Percentiles rank a stretch among this genome's conserved stretches.
Conservation (phyloP, 37 sponge, comb jelly and placozoan genomes). For the Amphimedon queenslandica region DNA sequence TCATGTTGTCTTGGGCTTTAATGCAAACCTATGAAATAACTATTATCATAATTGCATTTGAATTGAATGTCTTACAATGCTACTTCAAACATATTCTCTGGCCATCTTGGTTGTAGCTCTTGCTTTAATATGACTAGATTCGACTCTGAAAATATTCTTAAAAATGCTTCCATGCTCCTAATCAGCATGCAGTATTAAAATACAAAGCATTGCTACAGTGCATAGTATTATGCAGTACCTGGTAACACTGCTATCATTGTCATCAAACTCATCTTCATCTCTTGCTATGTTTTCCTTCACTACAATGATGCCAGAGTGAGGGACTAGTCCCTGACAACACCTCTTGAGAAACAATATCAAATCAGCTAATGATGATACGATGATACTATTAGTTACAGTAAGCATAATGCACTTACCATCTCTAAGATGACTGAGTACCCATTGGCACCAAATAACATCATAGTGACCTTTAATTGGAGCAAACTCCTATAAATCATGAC, state of each 20-base stretch:
- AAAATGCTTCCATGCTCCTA: conserved; percentile 40
- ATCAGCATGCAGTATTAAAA: background rate
- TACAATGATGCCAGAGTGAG: conserved; percentile 67
- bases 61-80: conserved; percentile 72
- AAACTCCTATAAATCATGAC: conserved; percentile 61
- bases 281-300: conserved; percentile 86
- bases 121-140: conserved; percentile 54
- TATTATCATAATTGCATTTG: too few relatives aligned
- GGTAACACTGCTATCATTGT: conserved; percentile 84
- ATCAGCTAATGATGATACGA: too few relatives aligned
- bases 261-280: conserved; percentile 47
- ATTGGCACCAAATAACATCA: conserved; percentile 93
- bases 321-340: conserved; percentile 48
- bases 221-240: conserved; percentile 20
- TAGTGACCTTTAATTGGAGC: conserved; percentile 70
- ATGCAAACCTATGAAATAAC: too few relatives aligned
- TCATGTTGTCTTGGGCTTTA: too few relatives aligned
- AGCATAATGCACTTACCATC: conserved; percentile 55
- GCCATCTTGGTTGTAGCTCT: conserved; percentile 66
- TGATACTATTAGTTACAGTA: too few relatives aligned
- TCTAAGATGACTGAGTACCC: conserved; percentile 89
- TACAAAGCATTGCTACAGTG: background rate
- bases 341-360: conserved; percentile 61
- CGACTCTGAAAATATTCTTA: conserved; percentile 37
- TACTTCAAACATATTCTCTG: conserved; percentile 51